Conservation (phyloP, 2,888 invertebrate genomes). For the Pharmacophagus antenor region DNA sequence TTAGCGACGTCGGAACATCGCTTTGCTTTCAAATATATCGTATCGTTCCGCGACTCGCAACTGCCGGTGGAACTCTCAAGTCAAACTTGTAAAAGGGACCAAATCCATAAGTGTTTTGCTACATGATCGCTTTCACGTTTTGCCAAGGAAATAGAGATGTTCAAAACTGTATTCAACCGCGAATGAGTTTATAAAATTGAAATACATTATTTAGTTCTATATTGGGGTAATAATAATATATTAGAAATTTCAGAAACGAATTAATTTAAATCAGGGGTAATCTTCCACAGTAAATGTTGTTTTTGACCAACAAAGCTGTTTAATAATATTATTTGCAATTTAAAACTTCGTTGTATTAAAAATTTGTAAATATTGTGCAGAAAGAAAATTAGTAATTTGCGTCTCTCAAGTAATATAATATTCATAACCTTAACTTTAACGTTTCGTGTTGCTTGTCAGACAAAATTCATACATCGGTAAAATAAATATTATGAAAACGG, state of each 20-base stretch:
- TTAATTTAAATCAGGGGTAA: too few relatives aligned
- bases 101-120: constrained; percentile 78
- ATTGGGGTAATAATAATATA: too few relatives aligned
- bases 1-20: constrained; percentile 64
- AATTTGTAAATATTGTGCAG: too few relatives aligned
- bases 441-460: background rate
- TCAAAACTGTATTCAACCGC: constrained; percentile 60
- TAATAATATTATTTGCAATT: too few relatives aligned
- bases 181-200: constrained; percentile 56
- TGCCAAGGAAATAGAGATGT: constrained; percentile 75
- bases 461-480: background rate
- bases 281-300: too few relatives aligned
- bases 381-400: too few relatives aligned
- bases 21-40: constrained; percentile 75
- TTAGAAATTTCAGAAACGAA: too few relatives aligned
- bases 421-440: background rate
- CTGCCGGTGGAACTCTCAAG: constrained; percentile 60
- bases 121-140: constrained; percentile 78
- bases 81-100: constrained; percentile 75
- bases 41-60: constrained; percentile 45
- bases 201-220: background rate
- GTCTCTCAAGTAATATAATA: too few relatives aligned
- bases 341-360: too few relatives aligned
- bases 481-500: background rate
- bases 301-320: too few relatives aligned